phyloP scores from a whole-genome alignment of 2,888 invertebrate species.

The Watsonalla binaria region DNA sequence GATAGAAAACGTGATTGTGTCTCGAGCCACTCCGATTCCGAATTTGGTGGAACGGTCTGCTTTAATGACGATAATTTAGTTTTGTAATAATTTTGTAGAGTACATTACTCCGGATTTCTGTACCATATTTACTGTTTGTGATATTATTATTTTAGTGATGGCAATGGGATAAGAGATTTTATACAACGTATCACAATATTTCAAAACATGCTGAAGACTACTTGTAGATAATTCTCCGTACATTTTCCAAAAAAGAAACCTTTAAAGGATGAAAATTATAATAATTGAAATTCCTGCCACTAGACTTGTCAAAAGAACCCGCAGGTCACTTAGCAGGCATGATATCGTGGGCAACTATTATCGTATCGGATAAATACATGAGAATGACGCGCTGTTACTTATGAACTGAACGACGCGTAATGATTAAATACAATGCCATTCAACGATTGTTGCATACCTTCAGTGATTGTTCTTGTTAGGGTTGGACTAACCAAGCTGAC shows the following conservation, averaged over 20 bases:
- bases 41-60: conserved; percentile 48
- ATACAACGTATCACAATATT: neutral
- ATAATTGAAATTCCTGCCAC: too few relatives aligned
- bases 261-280: too few relatives aligned
- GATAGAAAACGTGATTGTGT: conserved; percentile 63
- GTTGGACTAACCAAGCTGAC: conserved; percentile 30
- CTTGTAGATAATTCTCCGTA: too few relatives aligned
- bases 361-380: too few relatives aligned
- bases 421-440: conserved; percentile 9
- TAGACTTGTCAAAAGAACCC: too few relatives aligned
- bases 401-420: neutral
- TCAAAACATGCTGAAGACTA: too few relatives aligned
- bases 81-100: conserved; percentile 16
- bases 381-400: too few relatives aligned
- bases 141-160: neutral
- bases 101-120: neutral
- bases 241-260: too few relatives aligned
- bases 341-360: too few relatives aligned
- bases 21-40: conserved; percentile 48
- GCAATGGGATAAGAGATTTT: neutral
- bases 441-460: conserved; percentile 18
- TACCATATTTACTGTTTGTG: neutral
- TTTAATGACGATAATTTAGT: conserved; percentile 26
- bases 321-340: too few relatives aligned
- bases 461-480: conserved; percentile 42